Conservation (phyloP, 2,113 vertebrate genomes). For the Myiagra hebetior region DNA sequence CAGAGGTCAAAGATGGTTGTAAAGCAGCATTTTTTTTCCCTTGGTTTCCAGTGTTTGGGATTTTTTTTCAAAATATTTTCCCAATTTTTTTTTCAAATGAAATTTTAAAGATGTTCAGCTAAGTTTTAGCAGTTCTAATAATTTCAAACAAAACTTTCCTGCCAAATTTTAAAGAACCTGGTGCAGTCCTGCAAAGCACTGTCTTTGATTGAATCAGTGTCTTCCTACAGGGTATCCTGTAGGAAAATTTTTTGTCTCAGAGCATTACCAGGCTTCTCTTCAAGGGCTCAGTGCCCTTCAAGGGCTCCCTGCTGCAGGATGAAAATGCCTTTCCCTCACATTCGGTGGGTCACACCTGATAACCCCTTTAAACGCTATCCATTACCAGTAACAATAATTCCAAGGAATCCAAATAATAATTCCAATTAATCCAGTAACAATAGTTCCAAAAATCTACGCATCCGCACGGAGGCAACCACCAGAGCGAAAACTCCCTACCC, state of each 20-base stretch:
- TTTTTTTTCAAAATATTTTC: background rate
- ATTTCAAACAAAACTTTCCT: background rate
- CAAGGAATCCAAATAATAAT: background rate
- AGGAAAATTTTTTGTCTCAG: background rate
- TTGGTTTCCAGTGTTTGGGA: background rate
- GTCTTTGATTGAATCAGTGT: background rate
- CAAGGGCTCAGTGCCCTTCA: background rate
- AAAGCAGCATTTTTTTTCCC: background rate
- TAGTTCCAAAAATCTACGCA: accelerated
- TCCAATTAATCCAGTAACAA: background rate
- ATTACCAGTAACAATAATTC: background rate
- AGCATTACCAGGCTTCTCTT: background rate
- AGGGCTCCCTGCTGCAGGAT: background rate
- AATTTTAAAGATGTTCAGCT: background rate
- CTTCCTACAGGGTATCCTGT: background rate
- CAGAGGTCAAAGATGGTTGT: background rate
- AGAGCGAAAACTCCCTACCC: background rate
- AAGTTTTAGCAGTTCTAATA: background rate
- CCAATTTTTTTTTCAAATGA: background rate
- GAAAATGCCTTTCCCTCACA: background rate
- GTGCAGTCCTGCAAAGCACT: background rate
- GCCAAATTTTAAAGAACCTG: background rate
- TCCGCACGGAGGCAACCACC: background rate
- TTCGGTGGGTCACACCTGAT: background rate
- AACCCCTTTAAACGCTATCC: background rate